Evolutionary conservation across 2,888 invertebrate genomes (phyloP).

Genomic region (Hirtodrosophila alboralis): DNA sequence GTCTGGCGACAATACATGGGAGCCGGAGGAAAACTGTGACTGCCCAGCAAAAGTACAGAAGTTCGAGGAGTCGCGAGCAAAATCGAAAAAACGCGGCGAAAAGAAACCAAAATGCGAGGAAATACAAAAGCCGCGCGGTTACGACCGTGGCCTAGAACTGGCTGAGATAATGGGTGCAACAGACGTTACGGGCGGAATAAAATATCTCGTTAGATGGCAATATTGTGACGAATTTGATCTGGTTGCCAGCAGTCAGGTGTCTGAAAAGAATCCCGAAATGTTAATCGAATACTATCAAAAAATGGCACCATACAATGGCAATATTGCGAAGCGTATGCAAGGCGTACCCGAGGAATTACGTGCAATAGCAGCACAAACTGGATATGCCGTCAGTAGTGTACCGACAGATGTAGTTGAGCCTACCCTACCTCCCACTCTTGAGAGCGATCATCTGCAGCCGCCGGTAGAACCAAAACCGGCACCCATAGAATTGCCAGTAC

Average conservation of each 20-base stretch:
- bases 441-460: constrained; percentile 21
- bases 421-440: constrained; percentile 34
- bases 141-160: constrained; percentile 91
- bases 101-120: constrained; percentile 85
- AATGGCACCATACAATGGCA: constrained; percentile 82
- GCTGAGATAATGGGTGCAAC: constrained; percentile 96
- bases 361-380: constrained; percentile 49
- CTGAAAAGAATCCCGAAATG: constrained; percentile 87
- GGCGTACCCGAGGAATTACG: constrained; percentile 81
- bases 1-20: constrained; percentile 97
- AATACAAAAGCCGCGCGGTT: constrained; percentile 89
- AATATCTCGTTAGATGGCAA: constrained; percentile 96
- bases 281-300: constrained; percentile 88
- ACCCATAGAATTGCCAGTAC: constrained; percentile 38
- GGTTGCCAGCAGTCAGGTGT: constrained; percentile 87
- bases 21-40: constrained; percentile 96
- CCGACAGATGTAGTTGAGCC: constrained; percentile 25
- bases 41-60: constrained; percentile 94
- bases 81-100: constrained; percentile 84
- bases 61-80: constrained; percentile 90
- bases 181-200: constrained; percentile 93
- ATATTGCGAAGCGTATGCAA: constrained; percentile 77
- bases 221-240: constrained; percentile 88
- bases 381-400: constrained; percentile 34
- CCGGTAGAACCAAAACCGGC: constrained; percentile 22